Evolutionary conservation across 2,113 vertebrate species (phyloP), one percentile per base, ranked within the genome.

Genomic region (Acrocephalus arundinaceus): DNA sequence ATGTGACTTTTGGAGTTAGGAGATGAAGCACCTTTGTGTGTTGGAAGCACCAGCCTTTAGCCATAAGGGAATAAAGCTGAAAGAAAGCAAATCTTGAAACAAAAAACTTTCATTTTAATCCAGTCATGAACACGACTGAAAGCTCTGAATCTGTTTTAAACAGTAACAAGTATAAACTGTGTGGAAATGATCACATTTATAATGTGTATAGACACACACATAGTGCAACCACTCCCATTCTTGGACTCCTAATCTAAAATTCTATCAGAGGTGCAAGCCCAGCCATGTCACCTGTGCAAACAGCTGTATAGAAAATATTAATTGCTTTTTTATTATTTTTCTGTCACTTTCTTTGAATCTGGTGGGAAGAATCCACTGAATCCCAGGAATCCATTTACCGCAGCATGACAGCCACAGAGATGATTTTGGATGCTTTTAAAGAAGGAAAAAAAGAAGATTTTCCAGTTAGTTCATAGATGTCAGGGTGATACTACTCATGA

Each of bases 391-490:
- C 75, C 82, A 62, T 91, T 95, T 93, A 52, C 82, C 75, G 66
- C 82, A 62, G 58, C 1, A 0, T 90, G 90, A 66, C 87, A 80
- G 88, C 68, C 68, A 72, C 24, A 9, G 91, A 91, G 87, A 73
- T 91, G 25, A 90, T 83, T 94, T 89, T 43, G 80, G 71, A 48
- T 94, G 89, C 87, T 85, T 87, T 95, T 89, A 87, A 82, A 73
- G 62, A 85, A 70, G 39, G 10, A 55, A 70, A 80, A 79, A 85
- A 46, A 21, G 46, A 52, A 68, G 31, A 54, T 85, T 93, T 96
- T 87, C 82, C 74, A 85, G 72, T 89, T 79, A 91, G 46, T 51
- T 87, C 0, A 0, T 18, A 71, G 93, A 22, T 67, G 63, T 87
- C 55, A 77, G 78, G 74, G 63, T 21, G 65, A 87, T 91, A 71